Evolutionary conservation across 2,888 invertebrate genomes (phyloP), one percentile per base, ranked within the genome.

Genomic region (Poecilus cupreus): DNA sequence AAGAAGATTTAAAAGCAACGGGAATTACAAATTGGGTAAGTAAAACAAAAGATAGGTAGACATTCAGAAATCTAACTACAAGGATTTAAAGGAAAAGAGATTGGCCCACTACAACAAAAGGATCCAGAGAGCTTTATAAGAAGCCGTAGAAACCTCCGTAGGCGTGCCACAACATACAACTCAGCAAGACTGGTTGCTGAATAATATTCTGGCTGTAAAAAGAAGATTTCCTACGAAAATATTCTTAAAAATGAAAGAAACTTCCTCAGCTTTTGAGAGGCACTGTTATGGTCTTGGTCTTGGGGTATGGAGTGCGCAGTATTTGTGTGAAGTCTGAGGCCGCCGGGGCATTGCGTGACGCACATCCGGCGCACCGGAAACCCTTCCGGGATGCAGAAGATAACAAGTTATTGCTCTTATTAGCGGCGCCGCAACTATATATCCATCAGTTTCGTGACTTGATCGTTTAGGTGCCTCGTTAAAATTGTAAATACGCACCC

Each of bases 391-490:
- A 80, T 60, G 68, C 64, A 80, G 37, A 37, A 72, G 80, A 80
- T 80, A 72, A 80, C 70, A 72, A 72, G 70, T 80, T 72, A 79
- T 70, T 80, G 72, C 80, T 80, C 70, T 80, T 72, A 79, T 79
- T 79, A 79, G 49, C 20, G 68, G 68, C 26, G 49, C 68, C 60
- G 16, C 49, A 22, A 8, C 26, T 54, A 75, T 75, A 54, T 75
- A 75, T 75, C 37, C 37, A 37, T 75, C 75, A 75, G 54, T 16
- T 46, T 24, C 76, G 76, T 76, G 76, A 76, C 76, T 37, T 76
- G 76, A 76, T 76, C 76, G 54, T 76, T 76, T 76, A 76, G 32
- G 51, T 76, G 37, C 51, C 76, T 76, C 76, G 54, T 76, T 76
- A 76, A 76, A 76, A 76, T 76, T 76, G 54, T 54, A 76, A 76